phyloP scores from a whole-genome alignment of 2,888 invertebrate genomes.

The Oegoconia quadripuncta region DNA sequence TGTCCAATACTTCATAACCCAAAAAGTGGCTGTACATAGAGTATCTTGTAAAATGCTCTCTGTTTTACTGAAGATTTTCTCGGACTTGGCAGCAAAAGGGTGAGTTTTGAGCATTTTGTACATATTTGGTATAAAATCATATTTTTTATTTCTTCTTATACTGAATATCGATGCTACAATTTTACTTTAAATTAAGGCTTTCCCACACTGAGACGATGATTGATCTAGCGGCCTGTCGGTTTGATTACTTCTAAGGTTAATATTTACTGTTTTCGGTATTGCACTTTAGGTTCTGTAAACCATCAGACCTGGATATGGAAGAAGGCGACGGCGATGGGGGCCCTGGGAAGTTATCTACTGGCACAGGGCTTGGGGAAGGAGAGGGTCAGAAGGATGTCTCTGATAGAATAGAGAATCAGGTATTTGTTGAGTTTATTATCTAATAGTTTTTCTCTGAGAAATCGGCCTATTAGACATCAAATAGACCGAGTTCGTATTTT shows the following conservation, averaged over 20 bases:
- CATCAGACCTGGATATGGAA: slow-evolving; percentile 89
- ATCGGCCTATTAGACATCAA: too few relatives aligned
- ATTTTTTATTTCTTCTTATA: slow-evolving; percentile 1
- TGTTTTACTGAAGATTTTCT: slow-evolving; percentile 89
- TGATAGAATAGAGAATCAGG: slow-evolving; percentile 88
- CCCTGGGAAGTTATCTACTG: slow-evolving; percentile 81
- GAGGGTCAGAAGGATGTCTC: slow-evolving; percentile 97
- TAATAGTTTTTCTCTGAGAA: too few relatives aligned
- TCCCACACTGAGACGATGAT: too few relatives aligned
- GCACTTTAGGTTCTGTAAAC: slow-evolving; percentile 91
- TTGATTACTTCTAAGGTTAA: slow-evolving; percentile 1
- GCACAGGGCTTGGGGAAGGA: slow-evolving; percentile 95
- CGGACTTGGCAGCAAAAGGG: slow-evolving; percentile 86
- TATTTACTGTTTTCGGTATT: slow-evolving; percentile 1
- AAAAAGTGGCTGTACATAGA: slow-evolving; percentile 88
- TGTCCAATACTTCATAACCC: slow-evolving; percentile 88
- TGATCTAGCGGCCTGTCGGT: too few relatives aligned
- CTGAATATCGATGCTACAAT: neutral
- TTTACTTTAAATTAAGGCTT: too few relatives aligned
- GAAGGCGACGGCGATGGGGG: slow-evolving; percentile 84
- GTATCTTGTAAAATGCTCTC: slow-evolving; percentile 90
- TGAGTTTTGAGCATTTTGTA: slow-evolving; percentile 50
- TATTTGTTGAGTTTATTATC: slow-evolving; percentile 23
- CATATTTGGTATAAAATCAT: neutral
- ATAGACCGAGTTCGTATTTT: too few relatives aligned